Evolutionary conservation across 2,113 vertebrate genomes (phyloP).

Genomic region (Bujurquina vittata): DNA sequence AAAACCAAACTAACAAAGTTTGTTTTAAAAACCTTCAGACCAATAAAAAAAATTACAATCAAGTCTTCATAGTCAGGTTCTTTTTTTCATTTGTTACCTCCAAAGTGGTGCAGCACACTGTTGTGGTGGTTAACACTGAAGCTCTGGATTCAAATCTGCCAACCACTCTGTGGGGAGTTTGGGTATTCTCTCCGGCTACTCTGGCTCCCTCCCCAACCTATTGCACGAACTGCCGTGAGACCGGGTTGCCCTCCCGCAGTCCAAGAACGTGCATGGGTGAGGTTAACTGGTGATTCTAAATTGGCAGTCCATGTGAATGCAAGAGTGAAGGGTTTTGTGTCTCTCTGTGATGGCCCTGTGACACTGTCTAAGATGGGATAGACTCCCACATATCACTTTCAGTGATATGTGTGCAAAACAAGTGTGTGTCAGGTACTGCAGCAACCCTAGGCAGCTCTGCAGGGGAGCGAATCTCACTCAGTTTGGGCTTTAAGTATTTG

Average conservation of each 20-base stretch:
- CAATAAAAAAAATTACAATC: background rate
- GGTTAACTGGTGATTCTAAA: background rate
- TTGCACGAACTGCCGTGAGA: no score
- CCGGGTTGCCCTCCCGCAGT: no score
- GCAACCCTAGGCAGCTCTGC: no score
- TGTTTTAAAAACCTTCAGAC: no score
- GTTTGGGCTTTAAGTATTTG: no score
- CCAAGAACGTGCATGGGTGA: fast-evolving
- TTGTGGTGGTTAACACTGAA: background rate
- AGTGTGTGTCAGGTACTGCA: no score
- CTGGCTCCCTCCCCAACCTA: background rate
- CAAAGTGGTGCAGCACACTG: background rate
- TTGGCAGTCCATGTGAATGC: background rate
- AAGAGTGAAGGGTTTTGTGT: background rate
- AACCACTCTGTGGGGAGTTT: fast-evolving
- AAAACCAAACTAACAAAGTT: no score
- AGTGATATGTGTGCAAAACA: no score
- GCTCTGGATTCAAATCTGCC: no score
- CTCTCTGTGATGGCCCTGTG: background rate
- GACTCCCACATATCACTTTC: no score
- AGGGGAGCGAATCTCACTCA: no score
- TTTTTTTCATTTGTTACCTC: background rate
- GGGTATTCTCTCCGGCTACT: background rate
- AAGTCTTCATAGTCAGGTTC: background rate
- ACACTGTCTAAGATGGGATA: background rate